phyloP scores from a whole-genome alignment of 2,888 invertebrate genomes.

The Chrysolina oricalcia region DNA sequence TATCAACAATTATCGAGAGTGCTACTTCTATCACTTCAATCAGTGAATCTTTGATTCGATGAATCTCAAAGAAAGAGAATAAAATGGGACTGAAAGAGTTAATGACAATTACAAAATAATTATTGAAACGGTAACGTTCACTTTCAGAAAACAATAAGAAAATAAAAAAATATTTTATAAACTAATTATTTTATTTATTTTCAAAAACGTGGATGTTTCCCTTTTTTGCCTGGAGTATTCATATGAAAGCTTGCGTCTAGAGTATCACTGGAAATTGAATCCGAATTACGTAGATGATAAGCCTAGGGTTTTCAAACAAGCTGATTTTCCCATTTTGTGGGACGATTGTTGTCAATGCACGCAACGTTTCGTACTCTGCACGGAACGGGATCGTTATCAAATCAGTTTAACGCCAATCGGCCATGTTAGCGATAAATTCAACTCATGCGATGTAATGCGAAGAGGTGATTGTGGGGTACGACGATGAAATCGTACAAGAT shows the following conservation, averaged over 20 bases:
- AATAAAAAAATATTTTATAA: too few relatives aligned
- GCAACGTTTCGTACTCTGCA: conserved; percentile 12
- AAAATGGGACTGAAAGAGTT: too few relatives aligned
- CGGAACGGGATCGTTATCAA: conserved; percentile 6
- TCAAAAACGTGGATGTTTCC: too few relatives aligned
- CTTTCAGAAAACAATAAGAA: too few relatives aligned
- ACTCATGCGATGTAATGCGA: not conserved
- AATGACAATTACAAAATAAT: too few relatives aligned
- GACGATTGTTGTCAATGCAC: conserved; percentile 35
- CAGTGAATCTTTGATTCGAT: too few relatives aligned
- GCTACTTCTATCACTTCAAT: too few relatives aligned
- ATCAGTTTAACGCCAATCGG: conserved; percentile 3
- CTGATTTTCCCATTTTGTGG: conserved; percentile 44
- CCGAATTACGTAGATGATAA: conserved; percentile 58
- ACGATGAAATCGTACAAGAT: not conserved
- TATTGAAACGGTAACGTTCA: too few relatives aligned
- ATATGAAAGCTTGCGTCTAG: not conserved
- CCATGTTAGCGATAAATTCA: not conserved
- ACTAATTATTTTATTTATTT: too few relatives aligned
- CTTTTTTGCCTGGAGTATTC: not conserved
- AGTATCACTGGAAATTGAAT: conserved; percentile 59
- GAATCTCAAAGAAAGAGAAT: too few relatives aligned
- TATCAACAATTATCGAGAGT: too few relatives aligned
- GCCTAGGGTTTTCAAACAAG: conserved; percentile 51
- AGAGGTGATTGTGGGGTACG: not conserved